A percentile compares a stretch with the other conserved stretches of the same genome.
Evolutionary conservation across 2,888 invertebrate genomes (phyloP).

Genomic region (Ectemnius continuus): DNA sequence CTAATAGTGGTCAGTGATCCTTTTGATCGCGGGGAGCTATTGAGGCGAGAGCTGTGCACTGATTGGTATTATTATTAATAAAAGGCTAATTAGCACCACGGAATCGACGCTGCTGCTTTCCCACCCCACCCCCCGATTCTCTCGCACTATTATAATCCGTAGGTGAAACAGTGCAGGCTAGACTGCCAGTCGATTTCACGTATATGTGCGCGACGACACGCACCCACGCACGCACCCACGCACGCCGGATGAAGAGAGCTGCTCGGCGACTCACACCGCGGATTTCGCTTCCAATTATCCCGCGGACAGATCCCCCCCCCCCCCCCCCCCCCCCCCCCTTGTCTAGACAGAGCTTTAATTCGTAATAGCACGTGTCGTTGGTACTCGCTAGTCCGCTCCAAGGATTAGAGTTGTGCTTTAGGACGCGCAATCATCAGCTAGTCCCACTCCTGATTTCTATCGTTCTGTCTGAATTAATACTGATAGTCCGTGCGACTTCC

Average conservation of each 20-base stretch:
- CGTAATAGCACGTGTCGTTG: conserved; percentile 46
- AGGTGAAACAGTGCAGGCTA: neutral
- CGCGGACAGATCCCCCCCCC: conserved; percentile 35
- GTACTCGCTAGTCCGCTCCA: neutral
- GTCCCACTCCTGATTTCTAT: too few relatives aligned
- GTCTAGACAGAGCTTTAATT: conserved; percentile 56
- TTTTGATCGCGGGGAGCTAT: neutral
- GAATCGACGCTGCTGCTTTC: neutral
- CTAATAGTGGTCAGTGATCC: neutral
- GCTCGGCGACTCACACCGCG: neutral
- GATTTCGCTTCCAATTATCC: conserved; percentile 39
- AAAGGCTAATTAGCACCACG: neutral
- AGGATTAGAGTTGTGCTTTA: conserved; percentile 32
- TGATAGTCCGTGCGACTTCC: too few relatives aligned
- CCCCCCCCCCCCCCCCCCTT: too few relatives aligned
- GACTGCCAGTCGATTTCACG: neutral
- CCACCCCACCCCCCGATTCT: too few relatives aligned
- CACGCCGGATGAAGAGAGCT: too few relatives aligned
- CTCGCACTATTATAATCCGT: neutral
- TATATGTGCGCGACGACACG: neutral
- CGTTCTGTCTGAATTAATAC: too few relatives aligned
- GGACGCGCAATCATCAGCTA: neutral
- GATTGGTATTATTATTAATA: conserved; percentile 1
- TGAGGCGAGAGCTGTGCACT: neutral
- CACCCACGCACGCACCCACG: too few relatives aligned